Evolutionary conservation across 2,797 vertebrate genomes (phyloP).

Genomic region (Buceros bicornis): DNA sequence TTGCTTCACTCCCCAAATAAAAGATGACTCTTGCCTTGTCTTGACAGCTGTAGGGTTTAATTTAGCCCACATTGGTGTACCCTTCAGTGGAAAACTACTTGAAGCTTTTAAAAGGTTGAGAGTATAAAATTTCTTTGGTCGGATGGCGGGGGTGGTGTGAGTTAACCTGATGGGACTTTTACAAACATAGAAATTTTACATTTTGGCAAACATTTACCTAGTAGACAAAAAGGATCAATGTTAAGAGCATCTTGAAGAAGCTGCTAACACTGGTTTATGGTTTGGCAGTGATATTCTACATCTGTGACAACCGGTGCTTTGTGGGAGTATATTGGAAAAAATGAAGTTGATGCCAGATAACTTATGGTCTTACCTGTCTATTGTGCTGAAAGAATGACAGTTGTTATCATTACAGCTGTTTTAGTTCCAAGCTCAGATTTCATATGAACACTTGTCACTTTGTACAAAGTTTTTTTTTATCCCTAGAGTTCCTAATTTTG

Average conservation of each 20-base stretch:
- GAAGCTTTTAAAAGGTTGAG: background rate
- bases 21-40: constrained; percentile 14
- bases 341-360: background rate
- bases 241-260: background rate
- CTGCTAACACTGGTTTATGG: background rate
- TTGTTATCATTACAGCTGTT: background rate
- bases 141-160: no score
- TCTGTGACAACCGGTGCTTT: background rate
- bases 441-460: background rate
- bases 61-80: background rate
- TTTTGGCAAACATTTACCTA: background rate
- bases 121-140: background rate
- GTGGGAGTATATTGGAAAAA: background rate
- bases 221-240: background rate
- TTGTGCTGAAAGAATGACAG: background rate
- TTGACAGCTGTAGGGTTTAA: constrained; percentile 34
- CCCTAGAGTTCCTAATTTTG: background rate
- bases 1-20: background rate
- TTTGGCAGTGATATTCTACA: background rate
- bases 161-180: background rate
- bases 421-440: background rate
- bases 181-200: background rate
- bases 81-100: background rate
- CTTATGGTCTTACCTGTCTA: background rate
- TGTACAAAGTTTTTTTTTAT: background rate